These are phyloP conservation scores for Cyclina sinensis DNA, from an alignment of 1,140 invertebrate genomes.

Conservation along the genomic window DNA sequence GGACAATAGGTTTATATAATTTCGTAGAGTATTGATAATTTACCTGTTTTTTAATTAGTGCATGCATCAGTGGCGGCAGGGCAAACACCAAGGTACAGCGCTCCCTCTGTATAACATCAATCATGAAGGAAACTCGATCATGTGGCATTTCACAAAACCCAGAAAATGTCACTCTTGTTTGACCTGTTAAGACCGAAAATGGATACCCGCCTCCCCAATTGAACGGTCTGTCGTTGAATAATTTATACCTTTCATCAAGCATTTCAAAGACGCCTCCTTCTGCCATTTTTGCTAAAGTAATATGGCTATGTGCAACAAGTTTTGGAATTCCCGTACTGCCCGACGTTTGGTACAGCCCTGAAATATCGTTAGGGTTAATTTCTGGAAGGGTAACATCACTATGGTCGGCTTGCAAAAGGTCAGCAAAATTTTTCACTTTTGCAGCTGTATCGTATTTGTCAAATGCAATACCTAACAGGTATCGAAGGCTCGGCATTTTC, in stretches of 20 bases:
- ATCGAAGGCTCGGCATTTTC: not conserved
- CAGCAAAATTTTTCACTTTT: not conserved
- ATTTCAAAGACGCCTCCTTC: not conserved
- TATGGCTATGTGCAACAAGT: conserved; percentile 6
- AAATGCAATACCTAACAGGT: no score
- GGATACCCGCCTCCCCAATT: conserved; percentile 37
- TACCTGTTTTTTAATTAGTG: not conserved
- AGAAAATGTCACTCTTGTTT: conserved; percentile 21
- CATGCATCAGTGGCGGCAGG: not conserved
- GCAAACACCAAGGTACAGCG: not conserved
- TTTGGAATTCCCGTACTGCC: conserved; percentile 31
- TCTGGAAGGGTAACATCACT: not conserved
- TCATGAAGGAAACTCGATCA: not conserved
- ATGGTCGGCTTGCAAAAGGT: not conserved
- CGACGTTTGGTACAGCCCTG: conserved; percentile 10
- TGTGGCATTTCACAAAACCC: not conserved
- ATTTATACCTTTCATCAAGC: not conserved
- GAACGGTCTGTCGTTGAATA: conserved; percentile 35
- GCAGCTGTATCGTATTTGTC: no score
- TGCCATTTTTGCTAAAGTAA: not conserved
- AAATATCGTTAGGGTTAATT: not conserved
- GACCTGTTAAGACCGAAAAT: not conserved
- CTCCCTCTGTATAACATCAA: not conserved
- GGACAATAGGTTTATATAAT: no score
- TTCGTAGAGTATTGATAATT: no score